Base-by-base conservation (phyloP, 2,888 invertebrate genomes). In the Ophion costatus region DNA sequence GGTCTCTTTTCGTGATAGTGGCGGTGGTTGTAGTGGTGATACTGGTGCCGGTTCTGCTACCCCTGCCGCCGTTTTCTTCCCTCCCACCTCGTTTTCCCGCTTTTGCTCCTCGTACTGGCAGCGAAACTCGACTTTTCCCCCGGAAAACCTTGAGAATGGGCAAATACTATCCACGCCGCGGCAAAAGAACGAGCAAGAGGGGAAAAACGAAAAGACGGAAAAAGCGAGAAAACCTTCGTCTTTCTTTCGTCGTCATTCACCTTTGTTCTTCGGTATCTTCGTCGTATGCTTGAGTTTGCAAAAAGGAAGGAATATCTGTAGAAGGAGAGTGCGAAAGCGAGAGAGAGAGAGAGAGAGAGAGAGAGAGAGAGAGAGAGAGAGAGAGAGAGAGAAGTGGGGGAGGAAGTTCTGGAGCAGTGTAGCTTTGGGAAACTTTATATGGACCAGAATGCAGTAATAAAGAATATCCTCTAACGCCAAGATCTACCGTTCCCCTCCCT, bases 371-470 rank as follows among this genome's bases (percentile, higher is more conserved):
- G 11, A 45, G 45, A 11, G 59, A 66, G 66, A 64, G 57, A 59
- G 67, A 82, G 73, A 33, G 33, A 33, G 33, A 11, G 59, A 66
- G 66, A 64, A 45, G 45, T 61, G 78, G 73, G 77, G 45, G 14
- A 51, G 51, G 51, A 80, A 83, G 67, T 79, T 80, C 69, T 70
- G 77, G 67, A 73, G 70, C 69, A 77, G 77, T 78, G 74, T 77
- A 78, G 83, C 83, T 86, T 85, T 82, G 71, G 77, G 85, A 82
- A 86, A 86, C 80, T 86, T 86, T 85, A 76, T 83, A 79, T 82
- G 80, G 79, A 70, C 75, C 78, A 78, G 83, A 83, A 86, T 80
- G 78, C 75, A 78, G 80, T 85, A 76, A 82, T 83, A 86, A 86
- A 86, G 86, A 86, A 85, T 86, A 83, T 83, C 71, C 81, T 80